These are phyloP conservation scores for Oscheius sp. DNA, from an alignment of 2,888 invertebrate species.

Conservation along the genomic window DNA sequence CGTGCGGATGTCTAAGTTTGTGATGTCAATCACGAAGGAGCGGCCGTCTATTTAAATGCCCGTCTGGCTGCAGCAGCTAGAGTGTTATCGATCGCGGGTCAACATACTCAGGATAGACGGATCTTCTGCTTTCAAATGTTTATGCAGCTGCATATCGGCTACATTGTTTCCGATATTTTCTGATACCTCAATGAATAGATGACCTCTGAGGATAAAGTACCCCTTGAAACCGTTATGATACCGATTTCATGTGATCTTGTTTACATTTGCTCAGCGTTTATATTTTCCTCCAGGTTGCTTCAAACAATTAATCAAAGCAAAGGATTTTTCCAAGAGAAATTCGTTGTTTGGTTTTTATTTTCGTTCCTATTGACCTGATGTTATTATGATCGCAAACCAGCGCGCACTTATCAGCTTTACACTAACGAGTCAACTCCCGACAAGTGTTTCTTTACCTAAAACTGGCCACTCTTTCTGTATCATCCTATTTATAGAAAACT, in stretches of 20 bases:
- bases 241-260: constrained; percentile 5
- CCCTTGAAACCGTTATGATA: too few relatives aligned
- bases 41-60: constrained; percentile 25
- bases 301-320: background rate
- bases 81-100: constrained; percentile 10
- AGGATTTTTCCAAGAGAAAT: too few relatives aligned
- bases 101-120: constrained; percentile 2
- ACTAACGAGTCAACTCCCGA: constrained; percentile 7
- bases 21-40: constrained; percentile 15
- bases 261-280: background rate
- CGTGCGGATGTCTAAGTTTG: background rate
- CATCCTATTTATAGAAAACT: too few relatives aligned
- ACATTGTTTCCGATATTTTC: too few relatives aligned
- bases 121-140: constrained; percentile 2
- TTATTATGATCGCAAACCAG: background rate
- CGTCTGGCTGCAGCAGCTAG: constrained; percentile 16
- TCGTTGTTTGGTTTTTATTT: background rate
- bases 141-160: background rate
- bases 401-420: constrained; percentile 30
- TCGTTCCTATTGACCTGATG: background rate
- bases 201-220: background rate
- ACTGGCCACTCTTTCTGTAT: too few relatives aligned
- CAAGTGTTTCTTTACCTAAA: background rate
- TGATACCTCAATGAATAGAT: background rate
- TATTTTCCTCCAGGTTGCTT: background rate